Percentiles rank a stretch among this genome's conserved stretches.
These are phyloP conservation scores for Brachionus rotundiformis DNA, from an alignment of 1,140 invertebrate genomes.

Conservation along the genomic window DNA sequence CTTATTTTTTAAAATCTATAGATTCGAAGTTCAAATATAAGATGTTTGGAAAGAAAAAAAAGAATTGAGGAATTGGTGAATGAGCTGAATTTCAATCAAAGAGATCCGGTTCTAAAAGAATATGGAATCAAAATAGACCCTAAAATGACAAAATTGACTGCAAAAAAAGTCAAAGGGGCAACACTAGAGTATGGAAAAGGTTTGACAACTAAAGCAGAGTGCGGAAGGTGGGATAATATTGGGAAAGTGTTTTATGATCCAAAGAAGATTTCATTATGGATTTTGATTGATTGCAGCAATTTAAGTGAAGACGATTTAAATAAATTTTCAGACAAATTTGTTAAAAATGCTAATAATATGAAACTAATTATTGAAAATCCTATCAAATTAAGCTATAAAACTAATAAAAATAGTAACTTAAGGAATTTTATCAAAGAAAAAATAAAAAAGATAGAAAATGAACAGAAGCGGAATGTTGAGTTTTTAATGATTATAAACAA, in stretches of 20 bases:
- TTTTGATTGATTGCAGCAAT: not conserved
- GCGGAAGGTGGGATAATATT: not conserved
- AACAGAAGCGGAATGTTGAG: too few species aligned
- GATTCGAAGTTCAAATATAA: too few species aligned
- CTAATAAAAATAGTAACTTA: too few species aligned
- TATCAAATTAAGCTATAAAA: too few species aligned
- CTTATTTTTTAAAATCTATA: too few species aligned
- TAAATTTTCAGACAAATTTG: not conserved
- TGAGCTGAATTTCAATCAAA: too few species aligned
- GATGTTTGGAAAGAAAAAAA: too few species aligned
- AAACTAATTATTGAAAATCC: not conserved
- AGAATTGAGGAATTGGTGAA: too few species aligned
- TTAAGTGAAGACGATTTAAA: not conserved
- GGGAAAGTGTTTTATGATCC: not conserved
- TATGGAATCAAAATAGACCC: not conserved
- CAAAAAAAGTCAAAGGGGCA: not conserved
- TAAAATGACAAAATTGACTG: not conserved
- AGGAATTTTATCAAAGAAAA: too few species aligned
- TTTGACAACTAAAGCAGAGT: too few species aligned
- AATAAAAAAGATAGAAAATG: too few species aligned
- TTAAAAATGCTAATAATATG: not conserved
- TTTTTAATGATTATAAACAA: too few species aligned
- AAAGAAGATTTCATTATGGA: not conserved
- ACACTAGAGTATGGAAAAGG: not conserved
- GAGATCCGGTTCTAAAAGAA: not conserved